Evolutionary conservation across 2,888 invertebrate genomes (phyloP).

Genomic region (Adineta ricciae): DNA sequence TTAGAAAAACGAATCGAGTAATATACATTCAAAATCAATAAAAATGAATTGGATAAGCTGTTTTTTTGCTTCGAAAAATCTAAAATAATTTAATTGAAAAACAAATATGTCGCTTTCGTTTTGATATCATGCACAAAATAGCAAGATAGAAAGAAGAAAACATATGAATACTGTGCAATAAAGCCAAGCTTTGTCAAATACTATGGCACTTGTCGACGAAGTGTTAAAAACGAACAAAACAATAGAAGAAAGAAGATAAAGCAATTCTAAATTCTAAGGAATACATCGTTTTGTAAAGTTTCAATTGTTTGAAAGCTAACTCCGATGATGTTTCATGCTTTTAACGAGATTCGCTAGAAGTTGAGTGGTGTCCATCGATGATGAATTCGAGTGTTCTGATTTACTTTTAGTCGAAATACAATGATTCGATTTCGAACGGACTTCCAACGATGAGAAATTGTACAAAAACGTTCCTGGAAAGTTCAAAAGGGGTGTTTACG

Average conservation of each 20-base stretch:
- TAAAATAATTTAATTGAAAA: background rate
- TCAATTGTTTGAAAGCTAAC: background rate
- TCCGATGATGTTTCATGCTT: background rate
- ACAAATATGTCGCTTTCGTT: background rate
- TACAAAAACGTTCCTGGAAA: background rate
- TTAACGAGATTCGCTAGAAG: constrained; percentile 10
- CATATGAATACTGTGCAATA: background rate
- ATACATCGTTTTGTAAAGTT: background rate
- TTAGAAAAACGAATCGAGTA: background rate
- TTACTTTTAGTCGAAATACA: background rate
- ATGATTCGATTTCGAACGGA: background rate
- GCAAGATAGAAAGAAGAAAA: background rate
- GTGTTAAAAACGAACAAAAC: background rate
- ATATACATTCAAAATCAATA: background rate
- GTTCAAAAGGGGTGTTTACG: no score
- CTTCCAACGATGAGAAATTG: background rate
- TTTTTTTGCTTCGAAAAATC: background rate
- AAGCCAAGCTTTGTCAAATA: background rate
- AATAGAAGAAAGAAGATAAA: background rate
- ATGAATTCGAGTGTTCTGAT: background rate
- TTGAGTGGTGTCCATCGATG: background rate
- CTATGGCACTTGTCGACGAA: background rate
- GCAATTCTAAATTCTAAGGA: background rate
- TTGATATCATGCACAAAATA: background rate
- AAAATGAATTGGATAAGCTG: background rate